Evolutionary conservation across 2,888 invertebrate species (phyloP), one percentile per base, ranked within the genome.

Genomic region (Eupithecia centaureata): DNA sequence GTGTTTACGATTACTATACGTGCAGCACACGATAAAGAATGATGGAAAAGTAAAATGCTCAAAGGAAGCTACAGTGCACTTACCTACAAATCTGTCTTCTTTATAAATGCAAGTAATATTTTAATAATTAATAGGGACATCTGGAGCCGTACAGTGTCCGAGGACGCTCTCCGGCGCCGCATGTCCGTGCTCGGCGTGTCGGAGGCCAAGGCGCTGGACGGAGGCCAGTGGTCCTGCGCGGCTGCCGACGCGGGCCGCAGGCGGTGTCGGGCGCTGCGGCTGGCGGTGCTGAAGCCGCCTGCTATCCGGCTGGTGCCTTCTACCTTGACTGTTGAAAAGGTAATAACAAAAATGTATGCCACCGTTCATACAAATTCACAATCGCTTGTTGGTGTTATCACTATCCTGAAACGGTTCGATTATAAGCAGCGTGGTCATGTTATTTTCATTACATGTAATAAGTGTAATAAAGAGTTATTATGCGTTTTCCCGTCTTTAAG

Each of bases 161-260:
- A 93, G 79, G 92, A 93, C 27, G 91, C 89, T 0, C 76, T 91
- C 1, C 92, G 91, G 1, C 86, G 91, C 18, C 89, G 92, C 12
- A 96, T 96, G 77, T 96, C 96, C 0, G 92, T 96, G 38, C 88
- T 97, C 73, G 96, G 95, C 0, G 94, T 97, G 64, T 95, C 95
- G 15, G 95, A 95, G 73, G 96, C 96, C 0, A 95, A 94, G 68
- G 88, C 92, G 27, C 92, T 95, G 42, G 97, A 98, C 80, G 95
- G 95, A 27, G 97, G 97, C 22, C 93, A 95, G 67, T 97, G 97
- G 93, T 96, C 96, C 2, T 97, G 98, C 84, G 95, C 96, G 80
- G 96, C 95, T 32, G 94, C 94, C 64, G 96, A 96, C 79, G 95
- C 95, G 79, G 95, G 95, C 15, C 89, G 95, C 59, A 94, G 96